Conservation (phyloP, 2,113 vertebrate genomes). For the Anseranas semipalmata region DNA sequence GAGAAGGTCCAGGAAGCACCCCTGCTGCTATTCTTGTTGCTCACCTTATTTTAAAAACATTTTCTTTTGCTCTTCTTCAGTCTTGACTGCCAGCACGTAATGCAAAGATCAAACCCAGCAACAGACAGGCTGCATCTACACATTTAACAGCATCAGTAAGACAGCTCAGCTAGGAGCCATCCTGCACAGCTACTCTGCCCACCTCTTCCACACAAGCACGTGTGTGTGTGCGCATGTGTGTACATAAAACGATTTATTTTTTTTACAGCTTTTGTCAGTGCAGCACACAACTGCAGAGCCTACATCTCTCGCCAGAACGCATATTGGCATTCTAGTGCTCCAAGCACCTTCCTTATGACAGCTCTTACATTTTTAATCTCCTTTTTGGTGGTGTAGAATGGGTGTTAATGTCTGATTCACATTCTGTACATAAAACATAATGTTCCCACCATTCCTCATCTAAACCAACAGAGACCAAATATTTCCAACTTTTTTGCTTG, state of each 20-base stretch:
- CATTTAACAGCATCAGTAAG: not conserved
- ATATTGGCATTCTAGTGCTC: not conserved
- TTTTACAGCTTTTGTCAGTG: not conserved
- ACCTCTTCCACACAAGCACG: not conserved
- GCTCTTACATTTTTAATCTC: not conserved
- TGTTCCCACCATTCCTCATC: not conserved
- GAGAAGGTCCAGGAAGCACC: not conserved
- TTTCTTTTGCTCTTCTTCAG: not conserved
- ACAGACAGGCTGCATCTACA: not conserved
- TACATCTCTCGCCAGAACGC: not conserved
- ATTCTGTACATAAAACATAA: not conserved
- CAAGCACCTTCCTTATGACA: not conserved
- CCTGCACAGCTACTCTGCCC: not conserved
- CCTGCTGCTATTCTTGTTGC: not conserved
- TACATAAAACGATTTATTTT: not conserved
- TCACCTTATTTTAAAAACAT: not conserved
- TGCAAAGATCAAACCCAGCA: not conserved
- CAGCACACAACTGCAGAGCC: not conserved
- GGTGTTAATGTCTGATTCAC: not conserved
- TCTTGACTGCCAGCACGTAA: not conserved
- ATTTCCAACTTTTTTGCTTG: not conserved
- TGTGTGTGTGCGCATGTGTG: accelerated
- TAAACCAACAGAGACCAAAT: not conserved
- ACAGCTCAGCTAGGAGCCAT: not conserved
- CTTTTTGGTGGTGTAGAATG: not conserved